Evolutionary conservation across 2,888 invertebrate species (phyloP), one percentile per base, ranked within the genome.

Genomic region (Tenthredo notha): DNA sequence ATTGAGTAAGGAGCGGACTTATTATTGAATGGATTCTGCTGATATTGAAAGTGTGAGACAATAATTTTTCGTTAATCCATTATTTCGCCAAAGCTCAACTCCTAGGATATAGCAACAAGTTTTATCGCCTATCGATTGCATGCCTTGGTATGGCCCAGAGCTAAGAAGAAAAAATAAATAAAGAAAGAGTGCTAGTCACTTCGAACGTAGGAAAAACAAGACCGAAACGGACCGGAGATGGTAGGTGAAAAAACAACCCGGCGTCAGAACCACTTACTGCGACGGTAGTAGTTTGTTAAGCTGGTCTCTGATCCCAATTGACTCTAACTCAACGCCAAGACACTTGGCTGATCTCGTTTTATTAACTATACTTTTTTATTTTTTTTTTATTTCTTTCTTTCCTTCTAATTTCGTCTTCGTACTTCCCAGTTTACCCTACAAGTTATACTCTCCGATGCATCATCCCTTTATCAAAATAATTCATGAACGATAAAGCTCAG

Each of bases 261-360:
- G 80, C 80, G 80, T 80, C 80, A 80, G 80, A 80, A 61, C 80
- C 80, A 80, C 80, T 80, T 80, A 80, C 40, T 40, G 80, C 15
- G 40, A 25, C 61, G 80, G 80, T 40, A 37, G 58, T 58, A 80
- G 80, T 80, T 80, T 58, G 80, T 80, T 80, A 61, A 80, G 80
- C 80, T 50, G 61, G 61, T 58, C 80, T 80, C 61, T 80, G 80
- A 80, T 80, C 80, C 80, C 80, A 80, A 80, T 80, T 80, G 80
- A 61, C 80, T 80, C 80, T 80, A 80, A 80, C 80, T 80, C 58
- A 61, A 80, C 80, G 58, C 80, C 80, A 37, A 37, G 80, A 80
- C 58, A 15, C 37, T 80, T 10, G 33, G 33, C 61, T 61, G 40
- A 21, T 80, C 80, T 50, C 58, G 58, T n/a, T 40, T 80, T 80